phyloP scores from a whole-genome alignment of 2,113 vertebrate species.

The Pelvicachromis taeniatus region DNA sequence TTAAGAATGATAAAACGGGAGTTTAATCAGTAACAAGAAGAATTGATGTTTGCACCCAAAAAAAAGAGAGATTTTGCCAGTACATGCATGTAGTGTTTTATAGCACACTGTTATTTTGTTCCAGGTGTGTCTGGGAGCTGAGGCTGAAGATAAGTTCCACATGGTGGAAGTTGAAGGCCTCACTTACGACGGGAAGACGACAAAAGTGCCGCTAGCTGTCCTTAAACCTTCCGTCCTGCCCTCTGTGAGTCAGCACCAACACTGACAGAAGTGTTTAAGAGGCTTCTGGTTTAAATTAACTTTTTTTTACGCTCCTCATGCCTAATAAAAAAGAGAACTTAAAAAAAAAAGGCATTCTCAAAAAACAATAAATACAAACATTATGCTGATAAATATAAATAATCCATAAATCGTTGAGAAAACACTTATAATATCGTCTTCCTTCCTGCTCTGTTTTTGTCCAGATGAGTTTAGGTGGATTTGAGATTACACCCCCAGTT shows the following conservation, averaged over 20 bases:
- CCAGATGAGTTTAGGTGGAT: conserved; percentile 77
- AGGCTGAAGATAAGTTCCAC: conserved; percentile 76
- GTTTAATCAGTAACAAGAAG: not conserved
- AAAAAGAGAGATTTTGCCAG: not conserved
- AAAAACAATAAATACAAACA: not conserved
- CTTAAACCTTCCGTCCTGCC: conserved; percentile 76
- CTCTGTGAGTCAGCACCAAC: conserved; percentile 64
- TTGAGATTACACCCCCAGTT: conserved; percentile 78
- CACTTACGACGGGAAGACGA: conserved; percentile 70
- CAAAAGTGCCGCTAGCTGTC: conserved; percentile 72
- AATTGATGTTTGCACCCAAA: not conserved
- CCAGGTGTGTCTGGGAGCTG: conserved; percentile 77
- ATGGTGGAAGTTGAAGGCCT: conserved; percentile 77
- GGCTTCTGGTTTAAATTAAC: not conserved
- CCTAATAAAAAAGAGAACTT: not conserved
- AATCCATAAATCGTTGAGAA: not conserved
- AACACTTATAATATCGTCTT: not conserved
- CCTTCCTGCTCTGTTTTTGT: not conserved
- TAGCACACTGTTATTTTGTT: not conserved
- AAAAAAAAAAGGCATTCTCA: not conserved
- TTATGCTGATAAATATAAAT: not conserved
- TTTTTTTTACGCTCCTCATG: not conserved
- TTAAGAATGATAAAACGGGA: not conserved
- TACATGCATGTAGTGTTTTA: not conserved
- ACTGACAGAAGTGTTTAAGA: not conserved